These are phyloP conservation scores for Basileuterus tristriatus DNA, from an alignment of 2,797 vertebrate species.

Conservation along the genomic window DNA sequence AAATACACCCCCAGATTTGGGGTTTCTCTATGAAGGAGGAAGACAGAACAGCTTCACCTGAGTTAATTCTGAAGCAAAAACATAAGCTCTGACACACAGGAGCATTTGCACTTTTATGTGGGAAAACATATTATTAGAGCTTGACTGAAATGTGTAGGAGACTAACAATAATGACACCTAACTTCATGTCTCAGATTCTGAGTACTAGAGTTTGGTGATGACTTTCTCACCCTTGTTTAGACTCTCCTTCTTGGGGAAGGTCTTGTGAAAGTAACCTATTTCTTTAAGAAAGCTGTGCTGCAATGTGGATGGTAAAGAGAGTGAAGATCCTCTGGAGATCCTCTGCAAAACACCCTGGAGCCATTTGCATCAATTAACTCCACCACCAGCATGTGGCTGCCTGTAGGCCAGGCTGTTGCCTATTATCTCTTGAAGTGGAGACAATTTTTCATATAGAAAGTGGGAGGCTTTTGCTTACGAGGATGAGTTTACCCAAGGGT, in stretches of 20 bases:
- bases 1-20: background rate
- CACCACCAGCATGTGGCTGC: background rate
- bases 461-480: background rate
- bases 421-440: background rate
- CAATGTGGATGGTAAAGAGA: background rate
- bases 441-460: background rate
- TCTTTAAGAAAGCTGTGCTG: background rate
- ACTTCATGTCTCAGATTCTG: background rate
- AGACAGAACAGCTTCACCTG: background rate
- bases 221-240: background rate
- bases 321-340: background rate
- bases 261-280: background rate
- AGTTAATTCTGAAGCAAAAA: conserved; percentile 22
- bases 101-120: conserved; percentile 18
- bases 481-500: background rate
- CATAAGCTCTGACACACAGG: background rate
- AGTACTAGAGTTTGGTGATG: background rate
- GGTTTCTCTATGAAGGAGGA: background rate
- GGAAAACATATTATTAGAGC: conserved; percentile 30
- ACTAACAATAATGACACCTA: background rate
- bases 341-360: background rate
- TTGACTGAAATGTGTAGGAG: conserved; percentile 1
- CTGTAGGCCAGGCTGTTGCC: background rate
- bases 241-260: background rate
- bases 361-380: background rate